Conservation (phyloP, 1,140 invertebrate species). For the Panagrolaimus sp. region DNA sequence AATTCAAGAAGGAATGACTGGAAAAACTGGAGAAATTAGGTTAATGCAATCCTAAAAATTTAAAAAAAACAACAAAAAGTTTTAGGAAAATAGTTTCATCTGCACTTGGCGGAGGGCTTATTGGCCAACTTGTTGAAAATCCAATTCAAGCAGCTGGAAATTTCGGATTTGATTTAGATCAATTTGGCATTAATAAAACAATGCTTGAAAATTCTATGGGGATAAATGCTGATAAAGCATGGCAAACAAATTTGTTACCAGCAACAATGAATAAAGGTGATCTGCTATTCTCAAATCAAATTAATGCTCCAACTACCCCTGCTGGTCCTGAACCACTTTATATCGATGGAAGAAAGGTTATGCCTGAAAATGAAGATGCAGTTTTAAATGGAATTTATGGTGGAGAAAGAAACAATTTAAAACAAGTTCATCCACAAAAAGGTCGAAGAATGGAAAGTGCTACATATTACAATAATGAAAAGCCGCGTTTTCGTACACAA, state of each 20-base stretch:
- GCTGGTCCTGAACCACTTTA: slow-evolving; percentile 1
- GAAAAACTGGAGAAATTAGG: slow-evolving; percentile 29
- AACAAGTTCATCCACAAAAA: too few relatives aligned
- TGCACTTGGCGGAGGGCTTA: slow-evolving; percentile 31
- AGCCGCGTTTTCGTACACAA: too few relatives aligned
- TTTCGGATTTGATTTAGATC: slow-evolving; percentile 30
- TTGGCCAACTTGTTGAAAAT: slow-evolving; percentile 34
- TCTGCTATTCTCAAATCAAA: slow-evolving; percentile 3
- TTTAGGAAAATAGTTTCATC: slow-evolving; percentile 36
- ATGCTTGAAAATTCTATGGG: slow-evolving; percentile 12
- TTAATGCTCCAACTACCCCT: neutral
- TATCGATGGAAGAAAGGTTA: slow-evolving; percentile 3
- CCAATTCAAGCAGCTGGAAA: slow-evolving; percentile 29
- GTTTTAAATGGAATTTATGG: slow-evolving; percentile 6
- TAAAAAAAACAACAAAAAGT: neutral
- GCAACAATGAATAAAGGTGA: slow-evolving; percentile 9
- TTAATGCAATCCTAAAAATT: neutral
- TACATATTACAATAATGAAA: too few relatives aligned
- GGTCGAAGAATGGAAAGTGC: too few relatives aligned
- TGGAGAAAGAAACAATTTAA: neutral
- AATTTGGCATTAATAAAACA: slow-evolving; percentile 39
- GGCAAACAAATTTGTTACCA: slow-evolving; percentile 1
- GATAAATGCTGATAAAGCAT: neutral
- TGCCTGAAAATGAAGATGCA: slow-evolving; percentile 4
- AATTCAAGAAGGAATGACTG: slow-evolving; percentile 28